Evolutionary conservation across 2,797 vertebrate species (phyloP), one percentile per base, ranked within the genome.

Genomic region (Gorsachius magnificus): DNA sequence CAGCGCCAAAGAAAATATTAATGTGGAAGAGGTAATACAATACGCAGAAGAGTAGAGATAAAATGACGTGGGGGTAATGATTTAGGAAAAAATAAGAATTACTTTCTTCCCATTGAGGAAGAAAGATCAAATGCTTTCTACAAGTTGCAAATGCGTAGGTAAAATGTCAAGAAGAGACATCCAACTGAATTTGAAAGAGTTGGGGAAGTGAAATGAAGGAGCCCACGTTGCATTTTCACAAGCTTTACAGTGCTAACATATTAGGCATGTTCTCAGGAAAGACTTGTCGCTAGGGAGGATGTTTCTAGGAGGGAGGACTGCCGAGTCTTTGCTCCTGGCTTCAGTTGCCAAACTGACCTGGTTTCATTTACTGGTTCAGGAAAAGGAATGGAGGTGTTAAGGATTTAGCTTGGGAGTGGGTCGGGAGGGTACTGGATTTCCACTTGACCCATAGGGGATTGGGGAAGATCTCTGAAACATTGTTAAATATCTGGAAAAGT

Each of bases 1-100:
- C 71, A 99, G 99, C 45, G 99, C 99, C 92, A 99, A 99, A 98
- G 99, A 99, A 98, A 99, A 99, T 83, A 96, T 99, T 97, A 99
- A 99, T 5, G 99, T 99, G 86, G 99, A 99, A 97, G 99, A 99
- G 99, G 99, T 99, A 97, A 95, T 88, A 4, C 1, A 58, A 58
- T 69, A 63, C 1, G 7, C 45, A 22, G 33, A 82, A 38, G 21
- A 51, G 18, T 6, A 22, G 5, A 53, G 26, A 33, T 63, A 24
- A 1, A 41, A 41, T 2, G 2, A 22, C 41, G 16, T 57, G 31
- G 54, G 53, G 36, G 21, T 68, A 46, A 24, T 11, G 25, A 14
- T 36, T 69, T 90, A 50, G 41, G 76, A 41, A 60, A 66, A 76
- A 69, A 19, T 26, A 36, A 45, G 29, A 66, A 20, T 81, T 66